phyloP scores from a whole-genome alignment of 2,113 vertebrate genomes.

The Ardeotis arabs region DNA sequence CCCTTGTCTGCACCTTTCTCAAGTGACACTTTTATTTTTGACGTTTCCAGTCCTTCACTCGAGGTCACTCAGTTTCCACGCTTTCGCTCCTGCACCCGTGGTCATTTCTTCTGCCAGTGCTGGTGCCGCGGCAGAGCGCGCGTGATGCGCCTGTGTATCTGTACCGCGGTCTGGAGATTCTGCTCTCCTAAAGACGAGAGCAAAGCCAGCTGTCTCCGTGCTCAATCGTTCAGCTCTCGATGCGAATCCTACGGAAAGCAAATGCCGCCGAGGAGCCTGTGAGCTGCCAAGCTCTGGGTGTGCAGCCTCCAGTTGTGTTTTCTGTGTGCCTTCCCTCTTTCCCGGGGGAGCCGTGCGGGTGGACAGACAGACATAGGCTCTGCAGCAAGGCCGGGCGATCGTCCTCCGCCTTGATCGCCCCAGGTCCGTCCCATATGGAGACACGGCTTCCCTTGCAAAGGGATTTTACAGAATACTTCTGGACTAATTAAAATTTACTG shows the following conservation, averaged over 20 bases:
- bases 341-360: background rate
- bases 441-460: accelerated
- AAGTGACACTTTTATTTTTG: background rate
- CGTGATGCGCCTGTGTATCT: accelerated
- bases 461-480: background rate
- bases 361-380: background rate
- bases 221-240: background rate
- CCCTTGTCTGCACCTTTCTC: background rate
- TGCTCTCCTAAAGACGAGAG: background rate
- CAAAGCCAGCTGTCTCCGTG: too few relatives aligned
- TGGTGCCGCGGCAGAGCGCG: background rate
- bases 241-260: background rate
- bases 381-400: background rate
- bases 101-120: background rate
- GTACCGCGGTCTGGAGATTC: background rate
- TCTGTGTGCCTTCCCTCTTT: background rate
- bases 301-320: background rate
- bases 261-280: background rate
- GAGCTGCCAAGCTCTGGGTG: background rate
- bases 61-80: background rate
- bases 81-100: accelerated
- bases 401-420: background rate
- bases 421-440: background rate
- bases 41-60: background rate
- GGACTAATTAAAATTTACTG: background rate